A percentile compares a stretch with the other conserved stretches of the same genome.
Evolutionary conservation across 30 jellyfish, hydroid and myxozoan genomes (phyloP).

Genomic region (Chrysaora quinquecirrha): DNA sequence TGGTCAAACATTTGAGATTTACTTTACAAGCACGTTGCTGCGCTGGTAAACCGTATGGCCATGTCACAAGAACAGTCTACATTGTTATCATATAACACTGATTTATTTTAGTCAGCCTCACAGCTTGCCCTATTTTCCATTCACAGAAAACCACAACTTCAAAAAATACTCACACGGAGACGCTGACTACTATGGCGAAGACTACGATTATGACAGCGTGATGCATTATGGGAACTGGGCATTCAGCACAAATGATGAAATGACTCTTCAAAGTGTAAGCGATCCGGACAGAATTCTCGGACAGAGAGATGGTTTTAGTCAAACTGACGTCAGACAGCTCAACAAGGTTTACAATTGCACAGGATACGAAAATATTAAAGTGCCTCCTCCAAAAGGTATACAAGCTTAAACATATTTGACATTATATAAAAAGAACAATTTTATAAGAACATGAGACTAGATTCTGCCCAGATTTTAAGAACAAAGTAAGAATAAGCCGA

Average conservation of each 20-base stretch:
- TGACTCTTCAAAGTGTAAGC: slow-evolving; percentile 30
- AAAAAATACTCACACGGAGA: slow-evolving; percentile 64
- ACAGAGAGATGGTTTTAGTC: slow-evolving; percentile 74
- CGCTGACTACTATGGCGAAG: slow-evolving; percentile 70
- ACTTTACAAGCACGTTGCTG: too few relatives aligned
- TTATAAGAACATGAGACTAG: background rate
- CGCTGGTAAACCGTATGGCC: too few relatives aligned
- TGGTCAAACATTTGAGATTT: too few relatives aligned
- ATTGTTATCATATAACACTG: too few relatives aligned
- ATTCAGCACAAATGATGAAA: slow-evolving; percentile 28
- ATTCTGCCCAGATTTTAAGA: too few relatives aligned
- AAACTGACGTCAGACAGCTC: slow-evolving; percentile 49
- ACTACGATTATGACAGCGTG: slow-evolving; percentile 54
- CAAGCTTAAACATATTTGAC: background rate
- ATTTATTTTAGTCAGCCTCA: too few relatives aligned
- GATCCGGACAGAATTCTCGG: slow-evolving; percentile 36
- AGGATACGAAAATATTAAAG: slow-evolving; percentile 41
- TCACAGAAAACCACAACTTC: slow-evolving; percentile 23
- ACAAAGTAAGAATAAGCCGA: too few relatives aligned
- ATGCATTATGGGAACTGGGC: slow-evolving; percentile 67
- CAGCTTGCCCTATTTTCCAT: too few relatives aligned
- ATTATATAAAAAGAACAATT: too few relatives aligned
- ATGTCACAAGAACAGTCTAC: too few relatives aligned
- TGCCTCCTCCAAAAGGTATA: slow-evolving; percentile 41
- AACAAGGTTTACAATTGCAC: slow-evolving; percentile 48